These are phyloP conservation scores for Grammomys surdaster DNA, from an alignment of 2,113 vertebrate genomes.

Conservation along the genomic window DNA sequence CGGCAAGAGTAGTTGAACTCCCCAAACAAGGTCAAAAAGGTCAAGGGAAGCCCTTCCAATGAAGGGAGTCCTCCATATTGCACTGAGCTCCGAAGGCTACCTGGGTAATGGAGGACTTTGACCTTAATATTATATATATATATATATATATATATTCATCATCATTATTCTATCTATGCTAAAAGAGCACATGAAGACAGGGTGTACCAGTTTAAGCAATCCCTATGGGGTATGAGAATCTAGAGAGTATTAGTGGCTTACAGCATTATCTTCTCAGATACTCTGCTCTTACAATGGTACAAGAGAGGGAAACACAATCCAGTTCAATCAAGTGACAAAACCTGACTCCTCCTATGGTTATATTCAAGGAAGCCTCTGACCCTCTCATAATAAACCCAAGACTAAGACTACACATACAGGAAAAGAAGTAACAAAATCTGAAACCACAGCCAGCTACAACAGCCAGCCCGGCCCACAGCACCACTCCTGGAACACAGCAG, in stretches of 20 bases:
- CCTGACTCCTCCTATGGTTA: not conserved
- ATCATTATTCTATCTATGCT: not conserved
- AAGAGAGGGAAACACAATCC: not conserved
- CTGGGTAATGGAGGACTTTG: too few relatives aligned
- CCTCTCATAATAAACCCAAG: not conserved
- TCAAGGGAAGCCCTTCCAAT: too few relatives aligned
- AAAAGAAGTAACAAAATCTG: not conserved
- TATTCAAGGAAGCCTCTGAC: conserved; percentile 41
- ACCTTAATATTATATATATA: too few relatives aligned
- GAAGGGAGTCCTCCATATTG: too few relatives aligned
- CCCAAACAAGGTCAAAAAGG: too few relatives aligned
- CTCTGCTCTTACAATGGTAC: not conserved
- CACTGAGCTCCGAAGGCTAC: too few relatives aligned
- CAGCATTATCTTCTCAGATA: not conserved
- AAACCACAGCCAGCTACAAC: not conserved
- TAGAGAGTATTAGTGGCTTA: not conserved
- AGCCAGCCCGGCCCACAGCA: not conserved
- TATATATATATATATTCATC: too few relatives aligned
- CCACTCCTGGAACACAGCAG: not conserved
- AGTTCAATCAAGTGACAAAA: not conserved
- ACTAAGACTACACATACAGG: not conserved
- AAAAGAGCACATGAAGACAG: not conserved
- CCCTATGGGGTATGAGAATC: not conserved
- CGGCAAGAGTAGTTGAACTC: too few relatives aligned
- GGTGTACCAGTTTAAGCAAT: not conserved